Evolutionary conservation across 2,888 invertebrate species (phyloP), one percentile per base, ranked within the genome.

Genomic region (Chirona hameri): DNA sequence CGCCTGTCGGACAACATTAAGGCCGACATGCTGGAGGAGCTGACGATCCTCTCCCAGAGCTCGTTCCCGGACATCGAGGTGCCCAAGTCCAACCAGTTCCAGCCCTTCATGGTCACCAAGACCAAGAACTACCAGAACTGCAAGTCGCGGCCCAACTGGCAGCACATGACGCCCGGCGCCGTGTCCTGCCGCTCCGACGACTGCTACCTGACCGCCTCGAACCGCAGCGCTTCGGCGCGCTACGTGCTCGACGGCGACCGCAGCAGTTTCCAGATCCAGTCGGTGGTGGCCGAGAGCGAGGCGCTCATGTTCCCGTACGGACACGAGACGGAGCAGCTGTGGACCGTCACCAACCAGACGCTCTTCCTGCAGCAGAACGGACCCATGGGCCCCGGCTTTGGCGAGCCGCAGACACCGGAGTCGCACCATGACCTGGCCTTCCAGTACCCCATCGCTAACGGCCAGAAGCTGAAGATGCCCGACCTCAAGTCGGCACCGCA

Each of bases 51-150:
- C n/a, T 18, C 57, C 79, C 27, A 39, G 57, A 82, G 55, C 24
- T 15, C 7, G 46, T 9, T n/a, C 82, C 12, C 55, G n/a, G 12
- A 31, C 10, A 82, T 24, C 24, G 15, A 55, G 24, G 39, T 60
- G 81, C 46, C 79, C 79, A 27, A 82, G 82, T 72, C 84, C 82
- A 18, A 81, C 84, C 4, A 72, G 21, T 82, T 82, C 82, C 48
- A 81, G 29, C 84, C 86, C 83, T 87, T 87, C 85, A 85, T 86
- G 79, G 86, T 89, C 85, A 86, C 86, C 84, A 89, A 89, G 86
- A 86, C 88, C 76, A 85, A 88, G 85, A 88, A 89, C 87, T 88
- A 88, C 86, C 87, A 88, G 83, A 87, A 87, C 84, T 88, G 88
- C 86, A 83, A 83, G 81, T 85, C 86, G 83, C 86, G 87, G 83